Conservation (phyloP, 2,797 vertebrate genomes). For the Pseudochirops cupreus region DNA sequence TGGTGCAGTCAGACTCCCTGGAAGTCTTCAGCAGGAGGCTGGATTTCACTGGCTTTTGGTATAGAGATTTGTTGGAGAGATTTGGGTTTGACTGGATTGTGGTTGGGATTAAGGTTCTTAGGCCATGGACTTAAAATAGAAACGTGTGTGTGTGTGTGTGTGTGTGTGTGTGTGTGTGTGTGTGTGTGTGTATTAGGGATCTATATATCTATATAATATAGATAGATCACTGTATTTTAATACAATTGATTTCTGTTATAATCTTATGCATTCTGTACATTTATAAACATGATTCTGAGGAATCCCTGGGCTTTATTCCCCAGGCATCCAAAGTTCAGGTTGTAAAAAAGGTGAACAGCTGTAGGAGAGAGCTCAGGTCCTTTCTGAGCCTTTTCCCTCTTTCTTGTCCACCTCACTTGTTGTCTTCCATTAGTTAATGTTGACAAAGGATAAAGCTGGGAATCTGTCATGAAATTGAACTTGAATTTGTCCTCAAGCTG, state of each 20-base stretch:
- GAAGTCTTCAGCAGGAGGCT: too few species aligned
- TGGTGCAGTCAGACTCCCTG: too few species aligned
- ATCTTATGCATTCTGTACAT: background rate
- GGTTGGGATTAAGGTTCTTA: too few species aligned
- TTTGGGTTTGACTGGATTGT: too few species aligned
- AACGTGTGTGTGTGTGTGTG: too few species aligned
- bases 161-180: too few species aligned
- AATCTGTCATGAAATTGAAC: background rate
- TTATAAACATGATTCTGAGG: background rate
- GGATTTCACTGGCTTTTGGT: too few species aligned
- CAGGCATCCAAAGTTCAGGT: background rate
- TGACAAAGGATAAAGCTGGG: background rate
- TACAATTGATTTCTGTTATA: background rate
- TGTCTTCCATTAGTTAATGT: background rate
- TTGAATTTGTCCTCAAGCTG: background rate
- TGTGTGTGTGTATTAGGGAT: background rate
- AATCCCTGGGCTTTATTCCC: background rate
- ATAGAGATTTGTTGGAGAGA: too few species aligned
- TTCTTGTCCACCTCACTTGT: background rate
- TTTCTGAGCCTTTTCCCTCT: background rate
- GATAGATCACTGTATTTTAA: background rate
- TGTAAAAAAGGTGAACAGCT: background rate
- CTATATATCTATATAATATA: background rate
- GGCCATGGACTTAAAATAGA: too few species aligned
- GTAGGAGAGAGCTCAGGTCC: background rate